Conservation (phyloP, 2,888 invertebrate genomes). For the Barypeithes pellucidus region DNA sequence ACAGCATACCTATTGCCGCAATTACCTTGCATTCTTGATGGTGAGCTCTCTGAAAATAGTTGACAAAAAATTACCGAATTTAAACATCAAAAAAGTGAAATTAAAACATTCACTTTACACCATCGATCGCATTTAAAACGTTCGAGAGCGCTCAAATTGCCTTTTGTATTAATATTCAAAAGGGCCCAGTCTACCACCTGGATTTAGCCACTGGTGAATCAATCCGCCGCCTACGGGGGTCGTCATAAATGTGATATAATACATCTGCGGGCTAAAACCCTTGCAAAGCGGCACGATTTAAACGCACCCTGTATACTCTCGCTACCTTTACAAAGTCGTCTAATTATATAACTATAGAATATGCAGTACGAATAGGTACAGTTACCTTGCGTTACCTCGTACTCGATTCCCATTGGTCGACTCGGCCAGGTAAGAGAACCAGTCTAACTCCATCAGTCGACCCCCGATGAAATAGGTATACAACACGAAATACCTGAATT, state of each 20-base stretch:
- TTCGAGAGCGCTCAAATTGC: not conserved
- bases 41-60: too few species aligned
- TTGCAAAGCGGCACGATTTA: not conserved
- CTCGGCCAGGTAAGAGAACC: conserved; percentile 58
- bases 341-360: conserved; percentile 68
- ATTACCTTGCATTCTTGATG: too few species aligned
- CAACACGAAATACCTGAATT: conserved; percentile 61
- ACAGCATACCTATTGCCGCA: too few species aligned
- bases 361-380: conserved; percentile 63
- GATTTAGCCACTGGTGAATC: conserved; percentile 1
- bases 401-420: conserved; percentile 47
- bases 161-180: conserved; percentile 9
- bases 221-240: conserved; percentile 8
- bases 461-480: conserved; percentile 64
- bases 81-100: not conserved
- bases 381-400: conserved; percentile 66
- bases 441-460: conserved; percentile 64
- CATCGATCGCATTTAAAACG: not conserved
- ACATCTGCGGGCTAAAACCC: not conserved
- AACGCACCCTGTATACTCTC: conserved; percentile 23
- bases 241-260: conserved; percentile 11
- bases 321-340: conserved; percentile 57
- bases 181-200: not conserved
- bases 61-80: too few species aligned
- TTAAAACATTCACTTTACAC: too few species aligned